Percentiles rank a stretch among this genome's conserved stretches.
Evolutionary conservation across 2,797 vertebrate genomes (phyloP).

Genomic region (Gambusia yucatana): DNA sequence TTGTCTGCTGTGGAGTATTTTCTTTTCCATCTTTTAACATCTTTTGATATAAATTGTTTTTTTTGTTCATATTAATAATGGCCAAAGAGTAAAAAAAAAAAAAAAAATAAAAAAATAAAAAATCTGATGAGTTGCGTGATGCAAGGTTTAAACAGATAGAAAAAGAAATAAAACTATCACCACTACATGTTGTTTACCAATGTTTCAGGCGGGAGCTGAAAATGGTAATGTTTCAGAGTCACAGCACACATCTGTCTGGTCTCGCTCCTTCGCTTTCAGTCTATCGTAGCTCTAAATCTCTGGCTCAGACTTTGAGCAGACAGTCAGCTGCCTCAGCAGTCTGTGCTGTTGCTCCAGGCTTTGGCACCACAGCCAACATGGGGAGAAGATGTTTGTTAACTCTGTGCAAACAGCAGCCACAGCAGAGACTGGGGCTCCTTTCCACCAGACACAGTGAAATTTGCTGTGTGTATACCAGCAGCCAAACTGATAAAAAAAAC

Average conservation of each 20-base stretch:
- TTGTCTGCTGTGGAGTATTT: not conserved
- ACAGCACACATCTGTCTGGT: constrained; percentile 61
- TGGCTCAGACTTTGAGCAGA: constrained; percentile 72
- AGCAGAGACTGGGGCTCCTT: constrained; percentile 21
- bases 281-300: constrained; percentile 56
- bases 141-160: not conserved
- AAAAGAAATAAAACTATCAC: not conserved
- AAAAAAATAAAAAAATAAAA: not conserved
- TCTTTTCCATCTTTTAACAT: not conserved
- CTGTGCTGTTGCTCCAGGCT: constrained; percentile 66
- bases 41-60: not conserved
- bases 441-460: constrained; percentile 16
- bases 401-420: constrained; percentile 47
- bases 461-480: constrained; percentile 26
- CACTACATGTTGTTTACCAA: constrained; percentile 40
- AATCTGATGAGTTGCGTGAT: not conserved
- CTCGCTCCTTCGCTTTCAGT: constrained; percentile 47
- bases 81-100: not conserved
- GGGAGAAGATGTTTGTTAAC: constrained; percentile 59
- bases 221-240: constrained; percentile 47
- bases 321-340: constrained; percentile 63
- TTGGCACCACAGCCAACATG: constrained; percentile 54
- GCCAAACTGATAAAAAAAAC: constrained; percentile 31
- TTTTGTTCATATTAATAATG: not conserved
- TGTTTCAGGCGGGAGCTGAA: constrained; percentile 42